A percentile compares a stretch with the other conserved stretches of the same genome.
Conservation (phyloP, 2,888 invertebrate species). For the Rhimphoctona megacephalus region DNA sequence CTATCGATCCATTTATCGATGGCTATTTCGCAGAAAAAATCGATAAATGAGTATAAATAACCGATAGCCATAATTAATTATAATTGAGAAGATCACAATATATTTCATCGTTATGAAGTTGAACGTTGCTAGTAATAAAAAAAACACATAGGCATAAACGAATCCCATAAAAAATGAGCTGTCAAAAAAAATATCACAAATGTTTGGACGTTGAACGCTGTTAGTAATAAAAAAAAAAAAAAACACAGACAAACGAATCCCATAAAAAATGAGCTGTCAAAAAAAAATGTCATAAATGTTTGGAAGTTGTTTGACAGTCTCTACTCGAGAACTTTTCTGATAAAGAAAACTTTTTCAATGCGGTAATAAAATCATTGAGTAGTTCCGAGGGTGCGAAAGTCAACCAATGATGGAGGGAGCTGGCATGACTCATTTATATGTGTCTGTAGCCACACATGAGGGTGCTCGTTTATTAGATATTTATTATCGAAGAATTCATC, state of each 20-base stretch:
- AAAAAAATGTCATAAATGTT: not conserved
- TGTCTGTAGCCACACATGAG: not conserved
- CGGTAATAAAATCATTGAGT: not conserved
- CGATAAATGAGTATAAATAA: not conserved
- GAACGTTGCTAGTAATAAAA: not conserved
- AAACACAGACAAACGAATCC: not conserved
- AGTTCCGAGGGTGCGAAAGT: not conserved
- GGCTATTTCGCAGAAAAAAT: too few relatives aligned
- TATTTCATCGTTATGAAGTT: not conserved
- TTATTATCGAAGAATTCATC: slow-evolving; percentile 41
- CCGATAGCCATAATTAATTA: not conserved
- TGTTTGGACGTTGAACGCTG: not conserved
- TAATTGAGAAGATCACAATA: not conserved
- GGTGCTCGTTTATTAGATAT: slow-evolving; percentile 41
- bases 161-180: not conserved
- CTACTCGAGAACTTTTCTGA: not conserved
- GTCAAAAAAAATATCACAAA: not conserved
- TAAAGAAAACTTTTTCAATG: not conserved
- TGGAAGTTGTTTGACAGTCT: not conserved
- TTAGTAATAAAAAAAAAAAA: not conserved
- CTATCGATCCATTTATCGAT: too few relatives aligned
- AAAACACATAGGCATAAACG: too few relatives aligned
- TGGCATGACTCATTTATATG: not conserved
- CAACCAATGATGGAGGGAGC: not conserved
- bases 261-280: not conserved